Evolutionary conservation across 2,888 invertebrate genomes (phyloP).

Genomic region (Coleophora deauratella): DNA sequence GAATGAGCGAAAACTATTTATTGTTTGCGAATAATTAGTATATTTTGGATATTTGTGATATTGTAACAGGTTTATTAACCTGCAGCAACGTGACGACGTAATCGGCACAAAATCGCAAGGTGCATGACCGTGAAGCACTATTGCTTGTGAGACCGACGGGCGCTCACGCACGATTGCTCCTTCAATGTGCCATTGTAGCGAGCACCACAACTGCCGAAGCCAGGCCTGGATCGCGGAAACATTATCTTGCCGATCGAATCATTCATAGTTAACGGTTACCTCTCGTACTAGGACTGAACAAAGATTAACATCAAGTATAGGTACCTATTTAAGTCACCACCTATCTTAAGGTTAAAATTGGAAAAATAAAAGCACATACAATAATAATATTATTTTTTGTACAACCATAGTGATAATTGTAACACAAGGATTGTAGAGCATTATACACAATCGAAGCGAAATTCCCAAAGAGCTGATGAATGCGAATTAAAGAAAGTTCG

Average conservation of each 20-base stretch:
- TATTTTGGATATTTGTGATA: constrained; percentile 36
- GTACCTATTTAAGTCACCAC: too few species aligned
- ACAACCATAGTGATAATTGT: too few species aligned
- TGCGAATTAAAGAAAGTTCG: constrained; percentile 36
- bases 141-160: constrained; percentile 34
- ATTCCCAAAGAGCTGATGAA: constrained; percentile 31
- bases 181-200: constrained; percentile 25
- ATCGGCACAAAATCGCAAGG: constrained; percentile 48
- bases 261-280: too few species aligned
- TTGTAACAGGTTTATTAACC: constrained; percentile 57
- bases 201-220: constrained; percentile 14
- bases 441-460: constrained; percentile 16
- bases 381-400: too few species aligned
- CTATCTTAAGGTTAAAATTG: too few species aligned
- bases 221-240: too few species aligned
- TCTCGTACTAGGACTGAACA: too few species aligned
- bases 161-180: constrained; percentile 46
- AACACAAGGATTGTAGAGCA: too few species aligned
- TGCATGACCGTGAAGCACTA: constrained; percentile 55
- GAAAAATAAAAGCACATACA: too few species aligned
- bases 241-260: too few species aligned
- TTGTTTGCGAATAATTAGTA: constrained; percentile 5
- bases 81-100: constrained; percentile 51
- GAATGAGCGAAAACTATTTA: constrained; percentile 1
- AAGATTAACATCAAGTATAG: too few species aligned